These are phyloP conservation scores for Anticlea derivata DNA, from an alignment of 2,888 invertebrate genomes.

Conservation along the genomic window DNA sequence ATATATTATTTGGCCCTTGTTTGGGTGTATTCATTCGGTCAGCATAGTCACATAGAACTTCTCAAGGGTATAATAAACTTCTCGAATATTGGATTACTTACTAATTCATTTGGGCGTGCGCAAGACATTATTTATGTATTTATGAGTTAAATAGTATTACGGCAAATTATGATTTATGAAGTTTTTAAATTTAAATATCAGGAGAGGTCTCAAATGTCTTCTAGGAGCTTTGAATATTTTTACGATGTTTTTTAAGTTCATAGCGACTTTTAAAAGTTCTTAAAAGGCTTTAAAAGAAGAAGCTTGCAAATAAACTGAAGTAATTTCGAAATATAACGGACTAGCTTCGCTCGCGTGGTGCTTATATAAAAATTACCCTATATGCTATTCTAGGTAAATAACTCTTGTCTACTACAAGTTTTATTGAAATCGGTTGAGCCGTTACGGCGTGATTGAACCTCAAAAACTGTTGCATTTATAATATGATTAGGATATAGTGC, in stretches of 20 bases:
- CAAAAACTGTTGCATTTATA: too few relatives aligned
- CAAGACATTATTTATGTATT: too few relatives aligned
- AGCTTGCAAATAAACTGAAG: constrained; percentile 1
- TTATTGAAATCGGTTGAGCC: too few relatives aligned
- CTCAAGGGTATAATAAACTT: constrained; percentile 26
- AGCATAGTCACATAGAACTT: constrained; percentile 23
- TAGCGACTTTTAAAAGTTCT: constrained; percentile 1
- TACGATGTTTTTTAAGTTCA: neutral
- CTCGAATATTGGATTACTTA: constrained; percentile 27
- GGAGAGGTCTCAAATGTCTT: too few relatives aligned
- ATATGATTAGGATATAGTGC: too few relatives aligned
- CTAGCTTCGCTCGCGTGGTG: too few relatives aligned
- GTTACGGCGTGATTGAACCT: too few relatives aligned
- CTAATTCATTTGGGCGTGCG: constrained; percentile 11
- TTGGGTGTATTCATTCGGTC: constrained; percentile 21
- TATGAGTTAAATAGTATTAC: too few relatives aligned
- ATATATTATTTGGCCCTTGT: constrained; percentile 11
- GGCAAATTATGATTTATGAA: constrained; percentile 1
- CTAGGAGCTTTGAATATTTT: too few relatives aligned
- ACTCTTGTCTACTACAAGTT: too few relatives aligned
- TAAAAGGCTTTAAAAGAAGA: neutral
- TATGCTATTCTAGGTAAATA: too few relatives aligned
- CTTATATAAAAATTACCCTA: too few relatives aligned
- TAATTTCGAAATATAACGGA: constrained; percentile 9
- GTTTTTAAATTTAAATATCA: constrained; percentile 1